Evolutionary conservation across 2,797 vertebrate genomes (phyloP).

Genomic region (Xerus rutilus): DNA sequence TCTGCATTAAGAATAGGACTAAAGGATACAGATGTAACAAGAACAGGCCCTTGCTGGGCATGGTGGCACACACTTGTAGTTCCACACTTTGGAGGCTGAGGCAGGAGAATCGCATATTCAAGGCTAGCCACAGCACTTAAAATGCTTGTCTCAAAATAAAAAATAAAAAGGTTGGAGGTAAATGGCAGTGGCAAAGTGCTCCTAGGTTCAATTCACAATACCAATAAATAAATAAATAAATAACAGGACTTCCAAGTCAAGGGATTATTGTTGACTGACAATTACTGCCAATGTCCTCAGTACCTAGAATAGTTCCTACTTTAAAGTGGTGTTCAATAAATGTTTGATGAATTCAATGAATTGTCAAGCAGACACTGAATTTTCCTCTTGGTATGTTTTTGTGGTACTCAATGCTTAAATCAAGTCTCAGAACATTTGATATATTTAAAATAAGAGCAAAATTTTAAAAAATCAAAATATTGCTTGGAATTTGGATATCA

Average conservation of each 20-base stretch:
- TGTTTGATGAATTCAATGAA: background rate
- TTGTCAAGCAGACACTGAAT: background rate
- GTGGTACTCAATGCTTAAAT: slow-evolving; percentile 51
- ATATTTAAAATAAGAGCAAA: slow-evolving; percentile 50
- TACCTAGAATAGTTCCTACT: background rate
- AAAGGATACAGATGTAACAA: background rate
- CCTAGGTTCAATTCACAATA: too few relatives aligned
- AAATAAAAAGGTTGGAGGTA: too few relatives aligned
- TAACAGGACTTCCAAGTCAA: background rate
- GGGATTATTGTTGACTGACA: background rate
- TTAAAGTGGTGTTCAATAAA: background rate
- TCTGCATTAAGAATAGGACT: background rate
- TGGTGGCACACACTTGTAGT: too few relatives aligned
- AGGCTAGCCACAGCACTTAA: too few relatives aligned
- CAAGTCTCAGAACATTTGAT: background rate
- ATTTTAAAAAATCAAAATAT: slow-evolving; percentile 55
- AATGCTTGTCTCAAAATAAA: too few relatives aligned
- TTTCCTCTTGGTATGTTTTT: slow-evolving; percentile 24
- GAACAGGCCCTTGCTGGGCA: background rate
- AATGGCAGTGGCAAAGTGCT: too few relatives aligned
- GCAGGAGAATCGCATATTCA: too few relatives aligned
- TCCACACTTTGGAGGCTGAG: too few relatives aligned
- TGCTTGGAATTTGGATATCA: slow-evolving; percentile 59
- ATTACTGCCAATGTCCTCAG: background rate
- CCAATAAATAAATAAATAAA: too few relatives aligned